Conservation (phyloP, 1,140 invertebrate genomes). For the Philopotamus ludificatus region DNA sequence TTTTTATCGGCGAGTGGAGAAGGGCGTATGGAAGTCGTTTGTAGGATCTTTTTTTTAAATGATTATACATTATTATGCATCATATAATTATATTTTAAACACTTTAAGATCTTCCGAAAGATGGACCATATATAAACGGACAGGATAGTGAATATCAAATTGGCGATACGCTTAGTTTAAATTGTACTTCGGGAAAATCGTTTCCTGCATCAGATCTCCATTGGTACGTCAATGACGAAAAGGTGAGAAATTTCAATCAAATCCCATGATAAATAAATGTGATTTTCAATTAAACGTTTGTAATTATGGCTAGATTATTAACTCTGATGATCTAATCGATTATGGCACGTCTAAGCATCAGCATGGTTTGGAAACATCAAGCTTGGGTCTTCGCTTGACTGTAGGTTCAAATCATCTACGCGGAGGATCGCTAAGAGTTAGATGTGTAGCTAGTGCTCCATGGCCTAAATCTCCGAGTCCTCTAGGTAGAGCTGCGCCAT, state of each 20-base stretch:
- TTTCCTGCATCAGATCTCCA: conserved; percentile 72
- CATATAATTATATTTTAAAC: conserved; percentile 38
- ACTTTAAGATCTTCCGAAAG: conserved; percentile 71
- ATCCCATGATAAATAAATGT: neutral
- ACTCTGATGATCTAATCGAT: conserved; percentile 51
- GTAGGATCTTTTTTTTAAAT: conserved; percentile 56
- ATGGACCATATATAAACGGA: conserved; percentile 76
- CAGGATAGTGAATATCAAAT: conserved; percentile 75
- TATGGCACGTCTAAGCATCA: conserved; percentile 55
- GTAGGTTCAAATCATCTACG: conserved; percentile 55
- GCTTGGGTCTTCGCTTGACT: conserved; percentile 56
- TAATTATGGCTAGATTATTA: conserved; percentile 49
- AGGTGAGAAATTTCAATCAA: conserved; percentile 55
- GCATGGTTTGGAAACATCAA: conserved; percentile 58
- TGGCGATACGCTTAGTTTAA: conserved; percentile 77
- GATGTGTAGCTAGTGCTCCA: conserved; percentile 60
- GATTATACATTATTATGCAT: neutral
- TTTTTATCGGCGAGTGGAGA: conserved; percentile 68
- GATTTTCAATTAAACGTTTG: neutral
- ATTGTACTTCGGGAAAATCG: conserved; percentile 80
- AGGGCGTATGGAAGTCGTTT: conserved; percentile 69
- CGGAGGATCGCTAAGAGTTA: conserved; percentile 59
- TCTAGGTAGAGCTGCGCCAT: conserved; percentile 54
- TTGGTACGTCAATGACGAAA: conserved; percentile 80
- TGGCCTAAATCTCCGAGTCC: conserved; percentile 59